Evolutionary conservation across 53 echinoderm and acorn worm species (phyloP), one percentile per base, ranked within the genome.

Genomic region (Zoroaster sp.): DNA sequence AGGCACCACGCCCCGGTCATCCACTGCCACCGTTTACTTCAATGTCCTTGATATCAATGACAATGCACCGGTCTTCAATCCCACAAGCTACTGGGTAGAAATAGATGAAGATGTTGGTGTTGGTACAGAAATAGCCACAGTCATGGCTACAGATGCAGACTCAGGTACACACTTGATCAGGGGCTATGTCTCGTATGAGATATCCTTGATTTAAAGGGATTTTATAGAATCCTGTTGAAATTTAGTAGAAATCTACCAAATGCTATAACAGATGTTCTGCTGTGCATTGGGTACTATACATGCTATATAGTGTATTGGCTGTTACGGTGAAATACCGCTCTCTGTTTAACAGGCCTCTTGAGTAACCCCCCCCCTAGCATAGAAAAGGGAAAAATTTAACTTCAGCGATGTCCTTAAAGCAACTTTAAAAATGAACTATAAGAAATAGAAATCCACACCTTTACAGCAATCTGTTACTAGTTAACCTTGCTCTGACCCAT

Each of bases 21-120:
- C 97, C n/a, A 73, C 74, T 3, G 88, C 93, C 0, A 75, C 87
- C 2, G 89, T 95, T 41, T 97, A 95, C 91, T 80, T 97, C 95
- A 97, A 88, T 79, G 88, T 95, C 30, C 42, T 91, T 18, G 97
- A 97, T 40, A 52, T 95, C 77, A 97, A 97, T 80, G 97, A 97
- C 80, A 93, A 97, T 54, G 67, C 51, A 15, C 97, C 97, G 0
- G 66, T 91, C 77, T 95, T 93, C 54, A 47, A 77, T 40, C 93
- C 90, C 30, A 45, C 79, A 28, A 74, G 67, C 37, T 95, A 97
- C 92, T 90, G 88, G 68, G 93, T 91, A 46, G 93, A 95, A 41
- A 90, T 95, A 8, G 66, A 88, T 12, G 97, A 97, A 69, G 89
- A 93, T 88, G 92, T 90, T 41, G 90, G 83, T 65, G 33, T 97